phyloP scores from a whole-genome alignment of 1,140 invertebrate genomes.

The Tetramorium simillimum region DNA sequence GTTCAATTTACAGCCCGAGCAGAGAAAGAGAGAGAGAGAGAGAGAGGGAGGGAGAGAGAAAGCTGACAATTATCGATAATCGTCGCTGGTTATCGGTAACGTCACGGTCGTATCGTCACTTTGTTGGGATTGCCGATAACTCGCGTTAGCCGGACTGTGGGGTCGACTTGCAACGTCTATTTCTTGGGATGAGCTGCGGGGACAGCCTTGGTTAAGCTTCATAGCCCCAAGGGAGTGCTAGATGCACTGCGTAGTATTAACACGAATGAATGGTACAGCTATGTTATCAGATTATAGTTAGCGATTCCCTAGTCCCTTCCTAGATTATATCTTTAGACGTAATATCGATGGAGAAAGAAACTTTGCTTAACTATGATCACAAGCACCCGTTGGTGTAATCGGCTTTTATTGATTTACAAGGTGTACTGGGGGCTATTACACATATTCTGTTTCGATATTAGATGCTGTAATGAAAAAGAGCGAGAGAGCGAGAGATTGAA shows the following conservation, averaged over 20 bases:
- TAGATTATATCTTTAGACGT: conserved; percentile 35
- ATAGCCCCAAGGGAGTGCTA: conserved; percentile 20
- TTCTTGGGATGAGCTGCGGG: conserved; percentile 52
- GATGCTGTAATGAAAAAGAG: not conserved
- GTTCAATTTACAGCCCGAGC: conserved; percentile 46
- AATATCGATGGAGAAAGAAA: conserved; percentile 46
- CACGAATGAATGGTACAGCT: conserved; percentile 47
- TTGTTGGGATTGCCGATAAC: conserved; percentile 48
- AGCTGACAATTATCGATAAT: conserved; percentile 55
- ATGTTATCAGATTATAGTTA: conserved; percentile 52
- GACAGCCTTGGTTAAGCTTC: conserved; percentile 43
- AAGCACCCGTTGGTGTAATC: conserved; percentile 39
- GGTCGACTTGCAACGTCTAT: conserved; percentile 38
- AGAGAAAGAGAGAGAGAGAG: conserved; percentile 3
- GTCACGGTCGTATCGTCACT: conserved; percentile 45
- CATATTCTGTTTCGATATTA: not conserved
- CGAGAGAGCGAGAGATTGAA: too few species aligned
- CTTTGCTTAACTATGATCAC: conserved; percentile 46
- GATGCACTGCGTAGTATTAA: conserved; percentile 34
- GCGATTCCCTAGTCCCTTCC: conserved; percentile 37
- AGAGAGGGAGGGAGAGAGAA: not conserved
- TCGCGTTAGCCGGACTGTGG: conserved; percentile 12
- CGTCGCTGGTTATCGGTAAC: conserved; percentile 44
- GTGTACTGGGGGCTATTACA: not conserved
- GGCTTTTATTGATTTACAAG: conserved; percentile 27